Evolutionary conservation across 2,113 vertebrate species (phyloP), one percentile per base, ranked within the genome.

Genomic region (Corythornis vintsioides): DNA sequence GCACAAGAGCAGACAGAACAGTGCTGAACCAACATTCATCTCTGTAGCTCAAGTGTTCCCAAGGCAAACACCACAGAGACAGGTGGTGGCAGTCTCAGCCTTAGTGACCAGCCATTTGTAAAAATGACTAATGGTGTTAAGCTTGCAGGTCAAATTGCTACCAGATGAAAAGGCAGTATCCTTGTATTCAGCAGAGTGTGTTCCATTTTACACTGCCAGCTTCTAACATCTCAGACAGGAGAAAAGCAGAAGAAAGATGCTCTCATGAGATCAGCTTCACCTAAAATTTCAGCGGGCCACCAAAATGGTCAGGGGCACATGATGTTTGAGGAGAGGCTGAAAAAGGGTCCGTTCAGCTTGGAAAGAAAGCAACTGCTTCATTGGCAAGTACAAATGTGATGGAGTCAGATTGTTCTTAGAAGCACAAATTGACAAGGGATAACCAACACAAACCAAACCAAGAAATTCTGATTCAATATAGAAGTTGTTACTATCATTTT

Each of bases 51-150:
- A 26, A 0, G 10, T 0, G 0, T 72, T 96, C 83, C 85, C 85
- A 94, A 89, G 82, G 91, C 84, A 91, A 96, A 93, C 21, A 26
- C 14, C 83, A 81, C 82, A 71, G 0, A 85, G 87, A 74, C 92
- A 89, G 89, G 75, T 45, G 82, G 92, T 21, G 80, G 87, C 61
- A 86, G 65, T 47, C 85, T 85, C 22, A 74, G 64, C 64, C 83
- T 50, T 31, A 77, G 75, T 11, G 72, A 95, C 75, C 76, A 93
- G 79, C 13, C 1, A 77, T 83, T 87, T 92, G 71, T 80, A 91
- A 93, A 70, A 80, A 71, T 89, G 87, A 93, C 71, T 89, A 57
- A 89, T 29, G 69, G 53, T 33, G 55, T 85, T 33, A 66, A 86
- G 45, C 75, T 38, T 60, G 61, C 72, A 85, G 79, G 75, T 88